Evolutionary conservation across 2,797 vertebrate genomes (phyloP).

Genomic region (Parauchenoglanis ngamensis): DNA sequence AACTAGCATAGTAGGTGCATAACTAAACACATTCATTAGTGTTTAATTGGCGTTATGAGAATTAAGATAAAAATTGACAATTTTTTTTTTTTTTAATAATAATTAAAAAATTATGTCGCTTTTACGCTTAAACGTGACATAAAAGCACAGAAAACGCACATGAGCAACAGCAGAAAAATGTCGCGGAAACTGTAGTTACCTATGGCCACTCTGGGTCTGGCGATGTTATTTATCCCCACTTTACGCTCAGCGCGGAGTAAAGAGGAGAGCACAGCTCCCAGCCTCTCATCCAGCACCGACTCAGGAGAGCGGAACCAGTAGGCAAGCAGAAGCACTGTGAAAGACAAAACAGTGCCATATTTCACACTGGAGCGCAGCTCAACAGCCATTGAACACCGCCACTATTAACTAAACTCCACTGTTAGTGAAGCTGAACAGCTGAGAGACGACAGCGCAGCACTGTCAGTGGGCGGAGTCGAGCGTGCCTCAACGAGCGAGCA

Average conservation of each 20-base stretch:
- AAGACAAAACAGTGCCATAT: slow-evolving; percentile 71
- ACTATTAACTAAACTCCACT: neutral
- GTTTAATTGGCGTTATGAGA: too few species aligned
- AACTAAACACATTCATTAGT: neutral
- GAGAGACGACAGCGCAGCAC: slow-evolving; percentile 1
- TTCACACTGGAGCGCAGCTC: slow-evolving; percentile 69
- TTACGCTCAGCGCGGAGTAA: slow-evolving; percentile 80
- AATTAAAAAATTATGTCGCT: too few species aligned
- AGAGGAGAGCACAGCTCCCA: slow-evolving; percentile 78
- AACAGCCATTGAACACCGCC: slow-evolving; percentile 58
- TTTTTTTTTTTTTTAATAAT: too few species aligned
- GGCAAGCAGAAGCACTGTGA: slow-evolving; percentile 72
- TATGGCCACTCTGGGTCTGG: slow-evolving; percentile 78
- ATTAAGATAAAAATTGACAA: neutral
- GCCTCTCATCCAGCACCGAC: slow-evolving; percentile 69
- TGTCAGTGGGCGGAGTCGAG: neutral
- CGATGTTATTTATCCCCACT: slow-evolving; percentile 67
- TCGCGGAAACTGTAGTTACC: slow-evolving; percentile 64
- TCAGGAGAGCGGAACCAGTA: slow-evolving; percentile 74
- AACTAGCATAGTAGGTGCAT: neutral
- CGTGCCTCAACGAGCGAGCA: neutral
- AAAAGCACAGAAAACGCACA: neutral
- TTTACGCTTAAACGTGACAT: neutral
- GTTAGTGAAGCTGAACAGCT: neutral
- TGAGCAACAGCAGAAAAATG: neutral